phyloP scores from a whole-genome alignment of 2,797 vertebrate genomes.

The Champsocephalus gunnari region DNA sequence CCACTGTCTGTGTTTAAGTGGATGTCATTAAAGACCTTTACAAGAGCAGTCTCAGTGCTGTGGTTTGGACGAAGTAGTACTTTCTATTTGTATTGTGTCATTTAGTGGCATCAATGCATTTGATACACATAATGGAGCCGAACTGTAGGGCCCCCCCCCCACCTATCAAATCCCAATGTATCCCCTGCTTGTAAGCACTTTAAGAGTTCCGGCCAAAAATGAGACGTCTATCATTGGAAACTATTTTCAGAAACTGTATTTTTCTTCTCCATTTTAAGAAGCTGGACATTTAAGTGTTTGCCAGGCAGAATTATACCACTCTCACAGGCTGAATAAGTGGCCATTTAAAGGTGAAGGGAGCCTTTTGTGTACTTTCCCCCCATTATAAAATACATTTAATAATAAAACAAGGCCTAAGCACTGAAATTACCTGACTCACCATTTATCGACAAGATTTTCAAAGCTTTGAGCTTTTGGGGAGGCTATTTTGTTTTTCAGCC shows the following conservation, averaged over 20 bases:
- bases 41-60: too few relatives aligned
- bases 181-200: slow-evolving; percentile 3
- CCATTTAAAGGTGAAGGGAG: neutral
- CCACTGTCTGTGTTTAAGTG: too few relatives aligned
- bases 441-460: slow-evolving; percentile 9
- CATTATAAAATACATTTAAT: neutral
- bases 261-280: neutral
- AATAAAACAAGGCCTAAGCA: neutral
- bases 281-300: slow-evolving; percentile 5
- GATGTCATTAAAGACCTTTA: too few relatives aligned
- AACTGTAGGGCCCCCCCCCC: too few relatives aligned
- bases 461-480: neutral
- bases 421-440: neutral
- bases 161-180: too few relatives aligned
- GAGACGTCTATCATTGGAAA: slow-evolving; percentile 18
- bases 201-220: neutral
- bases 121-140: too few relatives aligned
- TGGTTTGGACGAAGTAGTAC: too few relatives aligned
- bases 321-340: neutral
- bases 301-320: neutral
- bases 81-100: too few relatives aligned
- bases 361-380: neutral
- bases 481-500: slow-evolving; percentile 2
- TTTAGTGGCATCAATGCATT: too few relatives aligned
- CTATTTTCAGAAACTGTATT: neutral